Evolutionary conservation across 2,797 vertebrate species (phyloP).

Genomic region (Melanotaenia pygmaea): DNA sequence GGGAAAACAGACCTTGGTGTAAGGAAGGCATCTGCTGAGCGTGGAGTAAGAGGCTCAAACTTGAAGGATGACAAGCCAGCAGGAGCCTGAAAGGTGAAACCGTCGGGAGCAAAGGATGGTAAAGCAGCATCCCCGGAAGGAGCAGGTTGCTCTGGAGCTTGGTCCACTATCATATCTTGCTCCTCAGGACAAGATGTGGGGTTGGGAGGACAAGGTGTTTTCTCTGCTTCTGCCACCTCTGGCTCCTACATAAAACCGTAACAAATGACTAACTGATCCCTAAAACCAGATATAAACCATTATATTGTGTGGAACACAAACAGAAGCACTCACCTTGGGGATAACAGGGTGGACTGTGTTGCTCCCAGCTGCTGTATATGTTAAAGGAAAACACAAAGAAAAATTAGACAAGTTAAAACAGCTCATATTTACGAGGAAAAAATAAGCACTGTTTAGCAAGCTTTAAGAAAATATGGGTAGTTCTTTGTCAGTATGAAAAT

Average conservation of each 20-base stretch:
- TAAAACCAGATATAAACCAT: neutral
- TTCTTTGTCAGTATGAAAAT: neutral
- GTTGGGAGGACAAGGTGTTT: constrained; percentile 15
- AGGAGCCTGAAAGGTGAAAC: constrained; percentile 90
- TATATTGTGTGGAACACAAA: neutral
- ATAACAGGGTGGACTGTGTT: neutral
- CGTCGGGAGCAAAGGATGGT: constrained; percentile 90
- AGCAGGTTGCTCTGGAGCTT: constrained; percentile 21
- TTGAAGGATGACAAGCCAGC: constrained; percentile 83
- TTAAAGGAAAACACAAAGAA: neutral
- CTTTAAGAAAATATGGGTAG: neutral
- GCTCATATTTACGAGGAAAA: neutral
- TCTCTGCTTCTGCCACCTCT: constrained; percentile 25
- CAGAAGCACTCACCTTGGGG: constrained; percentile 39
- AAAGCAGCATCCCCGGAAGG: constrained; percentile 15
- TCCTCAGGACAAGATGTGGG: constrained; percentile 24
- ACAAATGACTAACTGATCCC: neutral
- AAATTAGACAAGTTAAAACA: neutral
- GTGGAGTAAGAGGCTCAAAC: constrained; percentile 87
- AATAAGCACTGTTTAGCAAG: neutral
- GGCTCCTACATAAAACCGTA: constrained; percentile 32
- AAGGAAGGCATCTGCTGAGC: constrained; percentile 85
- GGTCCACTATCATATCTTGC: constrained; percentile 47
- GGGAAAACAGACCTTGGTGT: constrained; percentile 72
- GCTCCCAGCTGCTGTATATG: constrained; percentile 6